These are phyloP conservation scores for Merops nubicus DNA, from an alignment of 2,113 vertebrate species.

Conservation along the genomic window DNA sequence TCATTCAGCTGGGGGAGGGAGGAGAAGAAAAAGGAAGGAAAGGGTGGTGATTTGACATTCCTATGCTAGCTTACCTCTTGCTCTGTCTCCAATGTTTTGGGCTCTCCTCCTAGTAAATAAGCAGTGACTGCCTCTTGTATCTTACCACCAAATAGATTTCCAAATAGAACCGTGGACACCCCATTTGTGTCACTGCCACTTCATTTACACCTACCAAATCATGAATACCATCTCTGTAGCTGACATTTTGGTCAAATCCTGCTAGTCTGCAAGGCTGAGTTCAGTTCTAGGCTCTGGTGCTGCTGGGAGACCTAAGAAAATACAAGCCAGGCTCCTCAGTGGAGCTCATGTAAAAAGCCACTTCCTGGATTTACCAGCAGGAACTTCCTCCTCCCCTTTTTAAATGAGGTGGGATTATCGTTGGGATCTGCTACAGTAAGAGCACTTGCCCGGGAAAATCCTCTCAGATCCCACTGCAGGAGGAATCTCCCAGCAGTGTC, in stretches of 20 bases:
- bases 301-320: neutral
- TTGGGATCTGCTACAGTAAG: neutral
- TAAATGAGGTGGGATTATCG: neutral
- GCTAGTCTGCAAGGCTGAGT: neutral
- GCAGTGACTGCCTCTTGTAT: neutral
- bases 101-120: neutral
- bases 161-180: neutral
- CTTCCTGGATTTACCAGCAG: neutral
- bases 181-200: neutral
- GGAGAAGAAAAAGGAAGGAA: conserved; percentile 12
- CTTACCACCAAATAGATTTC: neutral
- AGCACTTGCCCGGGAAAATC: neutral
- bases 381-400: neutral
- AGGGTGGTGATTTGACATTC: neutral
- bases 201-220: neutral
- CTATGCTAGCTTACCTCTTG: neutral
- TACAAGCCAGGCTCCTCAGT: neutral
- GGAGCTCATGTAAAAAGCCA: neutral
- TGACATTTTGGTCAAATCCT: neutral
- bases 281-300: neutral
- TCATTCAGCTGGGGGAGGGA: neutral
- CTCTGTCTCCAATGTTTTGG: neutral
- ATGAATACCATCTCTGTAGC: neutral
- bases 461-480: neutral
- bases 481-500: neutral